These are phyloP conservation scores for Meriones unguiculatus DNA, from an alignment of 2,113 vertebrate genomes.

Conservation along the genomic window DNA sequence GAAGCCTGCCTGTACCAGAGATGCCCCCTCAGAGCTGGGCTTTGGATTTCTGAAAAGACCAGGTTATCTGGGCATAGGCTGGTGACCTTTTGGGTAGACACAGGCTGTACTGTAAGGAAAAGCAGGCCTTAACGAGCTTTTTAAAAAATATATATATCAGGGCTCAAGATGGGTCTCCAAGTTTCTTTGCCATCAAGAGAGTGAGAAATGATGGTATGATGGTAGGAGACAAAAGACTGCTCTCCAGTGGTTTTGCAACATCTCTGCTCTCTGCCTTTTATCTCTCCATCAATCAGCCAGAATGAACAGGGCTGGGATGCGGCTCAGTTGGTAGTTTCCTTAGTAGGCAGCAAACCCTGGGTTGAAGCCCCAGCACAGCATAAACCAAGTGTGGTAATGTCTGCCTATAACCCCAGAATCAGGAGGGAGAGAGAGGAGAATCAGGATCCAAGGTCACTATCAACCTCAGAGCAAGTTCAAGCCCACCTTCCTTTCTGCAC, in stretches of 20 bases:
- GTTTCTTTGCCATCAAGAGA: too few species aligned
- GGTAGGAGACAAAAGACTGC: rapidly evolving
- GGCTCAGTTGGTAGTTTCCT: rapidly evolving
- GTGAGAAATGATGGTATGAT: background rate
- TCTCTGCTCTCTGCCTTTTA: background rate
- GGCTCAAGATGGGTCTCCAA: rapidly evolving
- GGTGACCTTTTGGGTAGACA: background rate
- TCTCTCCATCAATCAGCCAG: background rate
- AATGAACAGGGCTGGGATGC: background rate
- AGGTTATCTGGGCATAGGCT: background rate
- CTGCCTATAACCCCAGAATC: background rate
- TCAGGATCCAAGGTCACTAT: background rate
- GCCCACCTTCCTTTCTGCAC: background rate
- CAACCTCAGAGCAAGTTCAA: background rate
- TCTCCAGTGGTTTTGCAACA: rapidly evolving
- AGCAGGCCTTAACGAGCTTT: background rate
- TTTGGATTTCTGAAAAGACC: background rate
- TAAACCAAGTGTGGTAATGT: background rate
- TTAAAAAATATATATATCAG: background rate
- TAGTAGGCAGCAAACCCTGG: background rate
- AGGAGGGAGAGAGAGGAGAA: background rate
- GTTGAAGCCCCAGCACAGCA: background rate
- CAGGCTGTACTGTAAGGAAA: too few species aligned
- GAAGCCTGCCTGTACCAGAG: background rate
- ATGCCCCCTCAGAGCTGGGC: background rate